A percentile compares a stretch with the other conserved stretches of the same genome.
Conservation (phyloP, 2,113 vertebrate species). For the Microcebus lehilahytsara region DNA sequence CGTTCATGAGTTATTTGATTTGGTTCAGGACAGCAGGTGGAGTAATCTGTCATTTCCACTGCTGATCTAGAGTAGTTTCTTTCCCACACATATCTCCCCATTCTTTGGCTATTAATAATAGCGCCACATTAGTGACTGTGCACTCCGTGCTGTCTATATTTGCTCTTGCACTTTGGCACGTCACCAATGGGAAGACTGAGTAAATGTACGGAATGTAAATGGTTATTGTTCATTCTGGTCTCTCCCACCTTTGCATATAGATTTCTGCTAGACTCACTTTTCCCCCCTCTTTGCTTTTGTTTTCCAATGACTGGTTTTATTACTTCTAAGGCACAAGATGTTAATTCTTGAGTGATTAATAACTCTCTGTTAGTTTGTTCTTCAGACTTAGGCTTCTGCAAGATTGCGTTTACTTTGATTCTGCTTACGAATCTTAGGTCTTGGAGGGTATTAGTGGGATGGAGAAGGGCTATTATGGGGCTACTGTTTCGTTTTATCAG, state of each 20-base stretch:
- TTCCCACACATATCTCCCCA: not conserved
- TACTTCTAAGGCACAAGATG: conserved; percentile 69
- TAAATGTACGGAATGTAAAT: not conserved
- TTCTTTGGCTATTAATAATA: not conserved
- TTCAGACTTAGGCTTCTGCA: conserved; percentile 58
- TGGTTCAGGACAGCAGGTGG: not conserved
- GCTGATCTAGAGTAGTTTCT: not conserved
- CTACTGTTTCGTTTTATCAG: not conserved
- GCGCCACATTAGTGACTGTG: fast-evolving
- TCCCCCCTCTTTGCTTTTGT: conserved; percentile 63
- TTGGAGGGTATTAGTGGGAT: not conserved
- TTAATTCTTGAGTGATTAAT: conserved; percentile 76
- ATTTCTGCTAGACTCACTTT: not conserved
- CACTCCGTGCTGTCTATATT: not conserved
- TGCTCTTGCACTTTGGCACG: not conserved
- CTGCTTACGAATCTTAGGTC: not conserved
- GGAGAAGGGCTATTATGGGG: not conserved
- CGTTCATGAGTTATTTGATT: not conserved
- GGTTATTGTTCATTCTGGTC: not conserved
- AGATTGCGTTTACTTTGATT: not conserved
- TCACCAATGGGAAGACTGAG: not conserved
- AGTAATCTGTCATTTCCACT: not conserved
- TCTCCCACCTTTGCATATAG: not conserved
- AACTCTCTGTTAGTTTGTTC: conserved; percentile 59
- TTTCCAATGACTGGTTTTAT: conserved; percentile 70